Percentiles rank a stretch among this genome's conserved stretches.
Evolutionary conservation across 2,888 invertebrate genomes (phyloP).

Genomic region (Chaetogeoica ovagalla): DNA sequence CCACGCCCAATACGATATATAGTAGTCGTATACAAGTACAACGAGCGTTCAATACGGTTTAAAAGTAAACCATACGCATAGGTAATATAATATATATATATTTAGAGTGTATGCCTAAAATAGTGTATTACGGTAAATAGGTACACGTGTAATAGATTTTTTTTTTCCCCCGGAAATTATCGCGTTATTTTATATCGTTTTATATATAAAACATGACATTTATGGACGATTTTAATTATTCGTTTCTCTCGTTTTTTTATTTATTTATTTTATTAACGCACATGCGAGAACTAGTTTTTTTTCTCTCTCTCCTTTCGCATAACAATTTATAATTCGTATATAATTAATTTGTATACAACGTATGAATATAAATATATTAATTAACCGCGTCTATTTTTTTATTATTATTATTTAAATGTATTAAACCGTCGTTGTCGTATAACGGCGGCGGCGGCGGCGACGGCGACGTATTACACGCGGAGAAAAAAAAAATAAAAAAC

Average conservation of each 20-base stretch:
- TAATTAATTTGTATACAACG: neutral
- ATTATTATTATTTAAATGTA: constrained; percentile 12
- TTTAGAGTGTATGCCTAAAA: neutral
- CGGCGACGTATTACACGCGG: neutral
- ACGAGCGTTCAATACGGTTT: no score
- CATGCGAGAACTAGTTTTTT: constrained; percentile 1
- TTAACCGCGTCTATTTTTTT: neutral
- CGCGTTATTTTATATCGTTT: neutral
- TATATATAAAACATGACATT: neutral
- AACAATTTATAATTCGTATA: neutral
- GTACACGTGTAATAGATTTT: neutral
- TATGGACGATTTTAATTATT: constrained; percentile 11
- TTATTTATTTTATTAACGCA: neutral
- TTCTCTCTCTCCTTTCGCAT: neutral
- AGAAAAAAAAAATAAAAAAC: no score
- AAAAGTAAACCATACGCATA: no score
- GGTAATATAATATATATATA: neutral
- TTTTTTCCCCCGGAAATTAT: neutral
- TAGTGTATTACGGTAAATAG: neutral
- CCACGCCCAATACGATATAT: constrained; percentile 10
- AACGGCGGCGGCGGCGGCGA: neutral
- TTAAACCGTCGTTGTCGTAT: neutral
- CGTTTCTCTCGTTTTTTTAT: neutral
- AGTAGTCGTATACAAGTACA: no score
- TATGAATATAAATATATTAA: neutral